These are phyloP conservation scores for Shinisaurus crocodilurus DNA, from an alignment of 2,113 vertebrate genomes.

Conservation along the genomic window DNA sequence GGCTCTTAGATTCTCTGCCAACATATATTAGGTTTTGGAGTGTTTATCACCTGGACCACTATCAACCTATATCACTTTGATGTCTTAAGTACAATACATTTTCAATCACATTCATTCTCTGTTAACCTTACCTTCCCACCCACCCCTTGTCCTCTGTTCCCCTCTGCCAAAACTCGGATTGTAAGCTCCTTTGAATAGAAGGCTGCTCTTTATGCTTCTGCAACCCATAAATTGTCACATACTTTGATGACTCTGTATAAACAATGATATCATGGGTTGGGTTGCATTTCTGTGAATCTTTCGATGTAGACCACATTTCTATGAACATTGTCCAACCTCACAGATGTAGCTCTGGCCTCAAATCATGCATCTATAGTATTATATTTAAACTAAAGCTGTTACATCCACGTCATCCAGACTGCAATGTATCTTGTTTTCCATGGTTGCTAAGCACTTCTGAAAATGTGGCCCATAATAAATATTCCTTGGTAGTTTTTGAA, in stretches of 20 bases:
- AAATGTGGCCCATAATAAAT: neutral
- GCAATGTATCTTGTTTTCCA: neutral
- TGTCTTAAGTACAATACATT: neutral
- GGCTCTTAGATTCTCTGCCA: too few species aligned
- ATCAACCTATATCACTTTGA: too few species aligned
- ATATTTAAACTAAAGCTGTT: neutral
- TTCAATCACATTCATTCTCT: neutral
- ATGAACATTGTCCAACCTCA: neutral
- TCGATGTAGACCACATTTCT: neutral
- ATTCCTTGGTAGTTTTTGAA: constrained; percentile 40
- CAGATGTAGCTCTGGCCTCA: neutral
- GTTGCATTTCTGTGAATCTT: neutral
- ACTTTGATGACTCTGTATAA: too few species aligned
- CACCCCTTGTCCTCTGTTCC: neutral
- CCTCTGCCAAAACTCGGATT: neutral
- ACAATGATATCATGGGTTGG: neutral
- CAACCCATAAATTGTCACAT: neutral
- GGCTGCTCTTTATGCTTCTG: neutral
- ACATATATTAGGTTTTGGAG: too few species aligned
- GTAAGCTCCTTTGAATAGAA: neutral
- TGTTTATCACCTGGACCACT: too few species aligned
- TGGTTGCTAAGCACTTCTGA: neutral
- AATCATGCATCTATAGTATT: neutral
- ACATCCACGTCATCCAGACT: too few species aligned
- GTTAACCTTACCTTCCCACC: neutral